These are phyloP conservation scores for Tragelaphus strepsiceros DNA, from an alignment of 2,113 vertebrate species.

Conservation along the genomic window DNA sequence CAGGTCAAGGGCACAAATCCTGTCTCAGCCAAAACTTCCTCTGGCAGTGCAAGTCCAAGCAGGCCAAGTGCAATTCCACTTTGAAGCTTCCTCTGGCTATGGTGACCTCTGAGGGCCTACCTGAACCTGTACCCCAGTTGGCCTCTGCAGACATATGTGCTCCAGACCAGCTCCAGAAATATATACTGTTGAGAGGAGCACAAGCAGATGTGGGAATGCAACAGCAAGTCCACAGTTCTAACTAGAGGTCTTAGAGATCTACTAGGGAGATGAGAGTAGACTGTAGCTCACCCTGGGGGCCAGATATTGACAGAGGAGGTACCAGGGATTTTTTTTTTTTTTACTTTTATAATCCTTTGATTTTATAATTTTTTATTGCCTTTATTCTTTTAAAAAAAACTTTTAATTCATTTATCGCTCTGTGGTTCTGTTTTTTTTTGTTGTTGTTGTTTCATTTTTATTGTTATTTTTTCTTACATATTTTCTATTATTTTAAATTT, in stretches of 20 bases:
- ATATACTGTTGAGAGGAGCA: background rate
- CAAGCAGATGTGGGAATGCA: background rate
- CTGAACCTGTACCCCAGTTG: background rate
- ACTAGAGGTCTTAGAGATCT: background rate
- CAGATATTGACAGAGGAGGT: background rate
- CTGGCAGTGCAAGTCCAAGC: background rate
- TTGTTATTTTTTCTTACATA: background rate
- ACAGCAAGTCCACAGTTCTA: background rate
- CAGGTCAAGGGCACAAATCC: background rate
- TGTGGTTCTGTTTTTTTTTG: background rate
- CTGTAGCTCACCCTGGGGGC: background rate
- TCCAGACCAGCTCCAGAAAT: background rate
- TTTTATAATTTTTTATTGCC: background rate
- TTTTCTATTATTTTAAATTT: background rate
- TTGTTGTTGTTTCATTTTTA: background rate
- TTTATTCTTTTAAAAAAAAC: background rate
- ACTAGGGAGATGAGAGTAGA: background rate
- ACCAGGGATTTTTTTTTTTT: background rate
- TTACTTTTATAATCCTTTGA: background rate
- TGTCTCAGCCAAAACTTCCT: background rate
- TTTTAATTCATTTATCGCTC: background rate
- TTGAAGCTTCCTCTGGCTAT: background rate
- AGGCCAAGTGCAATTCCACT: background rate
- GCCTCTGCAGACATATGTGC: rapidly evolving
- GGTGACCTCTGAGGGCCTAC: background rate